Base-by-base conservation (phyloP, 1,140 invertebrate species). In the Cotesia chilonis region DNA sequence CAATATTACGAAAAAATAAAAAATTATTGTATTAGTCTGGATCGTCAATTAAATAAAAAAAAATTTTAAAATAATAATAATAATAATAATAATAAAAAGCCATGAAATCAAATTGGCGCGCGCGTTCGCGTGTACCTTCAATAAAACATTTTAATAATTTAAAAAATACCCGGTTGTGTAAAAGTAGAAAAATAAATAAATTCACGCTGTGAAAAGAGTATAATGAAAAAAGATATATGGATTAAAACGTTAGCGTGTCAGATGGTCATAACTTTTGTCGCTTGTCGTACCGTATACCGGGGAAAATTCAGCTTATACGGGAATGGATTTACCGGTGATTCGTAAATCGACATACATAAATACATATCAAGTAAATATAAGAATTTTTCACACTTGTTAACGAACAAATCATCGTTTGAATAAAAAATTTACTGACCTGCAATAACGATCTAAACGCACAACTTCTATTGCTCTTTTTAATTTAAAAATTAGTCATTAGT, bases 201-300 rank as follows among this genome's bases (percentile, higher is more conserved):
- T 28, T 51, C 37, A 52, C 38, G 28, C 12, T 12, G 54, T 51
- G 51, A 51, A 20, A 51, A 38, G 36, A 59, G 9, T 36, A 52
- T 41, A 64, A 65, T 61, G 54, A 37, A 60, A 52, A 54, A 54
- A 41, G 52, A 68, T 52, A 37, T 47, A 59, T 63, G 61, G 69
- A 74, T 61, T 35, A 57, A 51, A 66, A 73, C 28, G 72, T 74
- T 79, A 61, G 78, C 78, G 75, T 79, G 78, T 74, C 73, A 57
- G 59, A 73, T 63, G 72, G 68, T 74, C 76, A 73, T 79, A 79
- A 77, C 74, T 47, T 47, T 79, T 77, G 77, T 77, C 76, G 65
- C 63, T 68, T n/a, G 37, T 14, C 51, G 71, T 74, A 65, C 71
- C 73, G 73, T 60, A 10, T 64, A 57, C 41, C 17, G 59, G 65